Evolutionary conservation across 2,888 invertebrate genomes (phyloP).

Genomic region (Limenitis camilla): DNA sequence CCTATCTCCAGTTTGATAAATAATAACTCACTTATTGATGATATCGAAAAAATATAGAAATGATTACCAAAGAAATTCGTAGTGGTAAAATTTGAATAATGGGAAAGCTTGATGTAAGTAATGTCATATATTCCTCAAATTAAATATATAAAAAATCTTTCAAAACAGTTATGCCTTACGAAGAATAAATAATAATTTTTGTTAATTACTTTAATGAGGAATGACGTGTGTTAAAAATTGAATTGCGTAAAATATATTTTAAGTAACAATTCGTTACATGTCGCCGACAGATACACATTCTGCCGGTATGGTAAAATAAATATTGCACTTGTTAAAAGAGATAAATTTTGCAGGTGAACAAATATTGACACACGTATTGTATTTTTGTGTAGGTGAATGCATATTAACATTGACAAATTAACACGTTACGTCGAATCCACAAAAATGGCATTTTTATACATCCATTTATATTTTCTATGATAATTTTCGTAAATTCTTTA

Average conservation of each 20-base stretch:
- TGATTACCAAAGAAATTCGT: too few species aligned
- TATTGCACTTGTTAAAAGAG: slow-evolving; percentile 45
- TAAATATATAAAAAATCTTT: too few species aligned
- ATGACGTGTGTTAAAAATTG: too few species aligned
- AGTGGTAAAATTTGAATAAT: too few species aligned
- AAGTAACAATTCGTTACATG: not conserved
- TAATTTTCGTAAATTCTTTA: not conserved
- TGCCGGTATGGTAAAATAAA: slow-evolving; percentile 26
- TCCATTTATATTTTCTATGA: not conserved
- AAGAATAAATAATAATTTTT: too few species aligned
- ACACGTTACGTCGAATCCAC: slow-evolving; percentile 51
- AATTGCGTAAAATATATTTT: not conserved
- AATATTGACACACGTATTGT: slow-evolving; percentile 43
- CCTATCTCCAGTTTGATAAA: too few species aligned
- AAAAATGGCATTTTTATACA: slow-evolving; percentile 38
- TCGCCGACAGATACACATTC: not conserved
- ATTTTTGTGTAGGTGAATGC: slow-evolving; percentile 53
- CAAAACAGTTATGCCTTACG: too few species aligned
- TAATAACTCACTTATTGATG: too few species aligned
- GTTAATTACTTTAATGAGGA: too few species aligned
- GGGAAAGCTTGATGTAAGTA: too few species aligned
- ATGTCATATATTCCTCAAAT: too few species aligned
- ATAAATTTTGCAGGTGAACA: slow-evolving; percentile 53
- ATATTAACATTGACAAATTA: slow-evolving; percentile 63
- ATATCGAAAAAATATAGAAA: too few species aligned